phyloP scores from a whole-genome alignment of 2,797 vertebrate genomes.

The Onychomys leucogaster region DNA sequence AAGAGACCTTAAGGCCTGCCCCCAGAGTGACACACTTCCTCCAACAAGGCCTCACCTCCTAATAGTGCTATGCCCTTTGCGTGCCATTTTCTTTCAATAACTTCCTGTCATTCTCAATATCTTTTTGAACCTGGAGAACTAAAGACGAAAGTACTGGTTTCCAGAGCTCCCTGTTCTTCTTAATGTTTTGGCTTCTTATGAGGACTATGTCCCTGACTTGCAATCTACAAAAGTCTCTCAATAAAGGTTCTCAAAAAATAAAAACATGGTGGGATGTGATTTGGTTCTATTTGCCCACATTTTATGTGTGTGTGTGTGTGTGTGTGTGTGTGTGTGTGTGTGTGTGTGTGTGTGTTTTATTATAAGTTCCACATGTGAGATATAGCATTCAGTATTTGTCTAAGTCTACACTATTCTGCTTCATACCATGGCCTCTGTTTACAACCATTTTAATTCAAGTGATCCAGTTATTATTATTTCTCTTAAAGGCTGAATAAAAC shows the following conservation, averaged over 20 bases:
- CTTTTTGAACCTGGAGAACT: background rate
- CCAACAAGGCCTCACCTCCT: background rate
- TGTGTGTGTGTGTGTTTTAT: background rate
- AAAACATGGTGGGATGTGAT: background rate
- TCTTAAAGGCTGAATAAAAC: background rate
- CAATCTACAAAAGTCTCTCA: background rate
- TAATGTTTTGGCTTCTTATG: background rate
- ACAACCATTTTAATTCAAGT: background rate
- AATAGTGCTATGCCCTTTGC: background rate
- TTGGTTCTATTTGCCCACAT: background rate
- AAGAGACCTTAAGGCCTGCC: background rate
- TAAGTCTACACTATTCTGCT: background rate
- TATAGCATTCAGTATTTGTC: background rate
- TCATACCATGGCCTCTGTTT: background rate
- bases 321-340: too few species aligned
- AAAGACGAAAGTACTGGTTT: background rate
- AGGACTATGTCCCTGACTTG: background rate
- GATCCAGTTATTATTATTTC: background rate
- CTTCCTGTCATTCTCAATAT: background rate
- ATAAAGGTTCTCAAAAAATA: background rate
- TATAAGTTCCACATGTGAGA: background rate
- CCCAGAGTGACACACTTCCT: background rate
- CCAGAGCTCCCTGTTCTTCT: background rate
- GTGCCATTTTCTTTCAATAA: background rate
- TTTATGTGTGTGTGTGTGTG: too few species aligned